These are phyloP conservation scores for Xyrichtys novacula DNA, from an alignment of 2,797 vertebrate species.

Conservation along the genomic window DNA sequence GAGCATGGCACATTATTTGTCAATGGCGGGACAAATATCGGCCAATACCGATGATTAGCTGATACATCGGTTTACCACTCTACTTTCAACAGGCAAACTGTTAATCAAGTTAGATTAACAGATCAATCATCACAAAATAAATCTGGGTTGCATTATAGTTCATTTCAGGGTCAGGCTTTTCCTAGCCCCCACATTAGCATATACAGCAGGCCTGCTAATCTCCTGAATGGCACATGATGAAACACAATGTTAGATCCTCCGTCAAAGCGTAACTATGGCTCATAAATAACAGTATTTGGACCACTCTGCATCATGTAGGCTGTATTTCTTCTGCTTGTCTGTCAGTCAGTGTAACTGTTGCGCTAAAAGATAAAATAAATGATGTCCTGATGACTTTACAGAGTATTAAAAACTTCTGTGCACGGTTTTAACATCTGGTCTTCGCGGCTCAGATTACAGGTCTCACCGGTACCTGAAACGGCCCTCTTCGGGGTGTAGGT, in stretches of 20 bases:
- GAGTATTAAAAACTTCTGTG: neutral
- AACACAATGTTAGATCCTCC: neutral
- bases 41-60: too few species aligned
- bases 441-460: constrained; percentile 3
- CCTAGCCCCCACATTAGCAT: too few species aligned
- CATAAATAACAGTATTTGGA: neutral
- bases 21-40: too few species aligned
- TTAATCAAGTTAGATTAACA: neutral
- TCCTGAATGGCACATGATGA: too few species aligned
- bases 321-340: neutral
- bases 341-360: neutral
- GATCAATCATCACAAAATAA: neutral
- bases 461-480: constrained; percentile 19
- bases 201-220: neutral
- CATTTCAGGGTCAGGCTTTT: neutral
- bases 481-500: neutral
- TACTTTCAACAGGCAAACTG: neutral
- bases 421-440: neutral
- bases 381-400: neutral
- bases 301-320: neutral
- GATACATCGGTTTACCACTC: too few species aligned
- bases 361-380: neutral
- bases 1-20: too few species aligned
- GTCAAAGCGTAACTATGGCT: neutral
- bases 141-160: neutral